Percentiles rank a stretch among this genome's conserved stretches.
These are phyloP conservation scores for Liasis olivaceus DNA, from an alignment of 2,797 vertebrate genomes.

Conservation along the genomic window DNA sequence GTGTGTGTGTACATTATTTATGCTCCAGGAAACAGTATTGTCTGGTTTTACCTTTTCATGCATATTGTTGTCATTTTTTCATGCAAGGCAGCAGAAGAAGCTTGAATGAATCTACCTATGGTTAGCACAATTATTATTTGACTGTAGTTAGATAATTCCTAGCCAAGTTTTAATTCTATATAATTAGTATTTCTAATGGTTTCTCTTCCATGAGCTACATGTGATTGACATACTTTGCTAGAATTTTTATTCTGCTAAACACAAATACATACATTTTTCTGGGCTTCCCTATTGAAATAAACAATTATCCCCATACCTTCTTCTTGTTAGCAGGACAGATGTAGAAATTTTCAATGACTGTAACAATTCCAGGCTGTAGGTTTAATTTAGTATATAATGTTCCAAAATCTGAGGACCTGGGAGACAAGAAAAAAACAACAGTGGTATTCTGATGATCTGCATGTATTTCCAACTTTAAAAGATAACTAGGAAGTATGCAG, in stretches of 20 bases:
- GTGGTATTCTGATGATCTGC: slow-evolving; percentile 1
- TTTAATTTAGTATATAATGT: slow-evolving; percentile 93
- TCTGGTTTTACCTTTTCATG: background rate
- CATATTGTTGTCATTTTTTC: background rate
- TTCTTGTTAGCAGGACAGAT: slow-evolving; percentile 97
- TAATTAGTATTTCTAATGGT: background rate
- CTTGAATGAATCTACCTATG: background rate
- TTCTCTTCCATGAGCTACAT: background rate
- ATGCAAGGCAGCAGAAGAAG: background rate
- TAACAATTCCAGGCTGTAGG: slow-evolving; percentile 88
- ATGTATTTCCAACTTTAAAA: slow-evolving; percentile 12
- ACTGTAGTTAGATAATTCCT: background rate
- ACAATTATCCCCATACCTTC: slow-evolving; percentile 81
- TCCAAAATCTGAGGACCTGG: slow-evolving; percentile 93
- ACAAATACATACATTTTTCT: background rate
- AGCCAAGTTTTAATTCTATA: background rate
- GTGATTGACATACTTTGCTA: background rate
- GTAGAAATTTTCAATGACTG: slow-evolving; percentile 95
- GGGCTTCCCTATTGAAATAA: background rate
- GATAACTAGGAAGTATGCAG: background rate
- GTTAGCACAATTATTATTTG: background rate
- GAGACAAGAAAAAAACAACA: slow-evolving; percentile 57
- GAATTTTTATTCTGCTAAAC: background rate
- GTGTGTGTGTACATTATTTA: background rate
- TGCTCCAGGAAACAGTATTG: background rate